Conservation (phyloP, 1,140 invertebrate genomes). For the Cherax quadricarinatus region DNA sequence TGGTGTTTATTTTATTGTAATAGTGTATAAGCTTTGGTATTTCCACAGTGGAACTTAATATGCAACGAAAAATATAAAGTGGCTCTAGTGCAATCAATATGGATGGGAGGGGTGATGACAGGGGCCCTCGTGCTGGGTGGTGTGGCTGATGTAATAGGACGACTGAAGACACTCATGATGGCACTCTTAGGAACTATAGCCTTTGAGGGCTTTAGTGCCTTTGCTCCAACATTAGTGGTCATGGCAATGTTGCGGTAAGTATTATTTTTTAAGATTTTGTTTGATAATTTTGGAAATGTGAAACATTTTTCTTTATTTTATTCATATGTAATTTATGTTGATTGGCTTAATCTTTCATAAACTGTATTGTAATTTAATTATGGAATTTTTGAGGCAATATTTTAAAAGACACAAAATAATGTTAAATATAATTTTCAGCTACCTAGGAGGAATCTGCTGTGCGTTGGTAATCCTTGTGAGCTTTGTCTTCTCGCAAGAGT, state of each 20-base stretch:
- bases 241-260: conserved; percentile 48
- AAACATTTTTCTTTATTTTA: not conserved
- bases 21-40: not conserved
- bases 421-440: conserved; percentile 28
- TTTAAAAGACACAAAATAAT: not conserved
- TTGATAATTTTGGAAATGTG: not conserved
- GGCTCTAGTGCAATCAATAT: conserved; percentile 68
- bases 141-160: conserved; percentile 64
- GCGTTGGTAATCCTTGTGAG: conserved; percentile 67
- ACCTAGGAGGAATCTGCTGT: conserved; percentile 67
- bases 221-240: conserved; percentile 47
- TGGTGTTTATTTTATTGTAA: not conserved
- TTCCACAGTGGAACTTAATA: conserved; percentile 69
- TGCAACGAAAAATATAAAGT: conserved; percentile 69
- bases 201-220: conserved; percentile 68
- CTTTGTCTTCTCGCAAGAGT: conserved; percentile 72
- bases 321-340: not conserved
- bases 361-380: not conserved
- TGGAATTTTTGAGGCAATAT: not conserved
- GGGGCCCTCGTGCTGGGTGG: conserved; percentile 66
- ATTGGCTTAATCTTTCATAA: not conserved
- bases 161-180: conserved; percentile 60
- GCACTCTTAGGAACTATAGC: conserved; percentile 60
- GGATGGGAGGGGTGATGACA: conserved; percentile 69
- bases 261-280: not conserved